Base-by-base conservation (phyloP, 1,140 invertebrate species). In the Pantala flavescens region DNA sequence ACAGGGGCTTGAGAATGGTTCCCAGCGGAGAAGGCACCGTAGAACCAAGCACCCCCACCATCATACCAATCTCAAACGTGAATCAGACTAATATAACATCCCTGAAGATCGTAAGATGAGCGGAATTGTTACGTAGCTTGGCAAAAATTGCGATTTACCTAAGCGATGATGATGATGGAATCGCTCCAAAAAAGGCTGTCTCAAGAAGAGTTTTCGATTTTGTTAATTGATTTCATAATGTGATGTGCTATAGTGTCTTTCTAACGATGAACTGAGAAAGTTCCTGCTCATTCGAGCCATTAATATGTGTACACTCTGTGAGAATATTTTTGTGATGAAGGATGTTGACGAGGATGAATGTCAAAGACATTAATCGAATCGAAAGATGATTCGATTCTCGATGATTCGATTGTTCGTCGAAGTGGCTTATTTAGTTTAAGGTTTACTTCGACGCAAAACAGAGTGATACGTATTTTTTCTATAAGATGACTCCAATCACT, bases 221-320 rank as follows among this genome's bases (percentile, higher is more conserved):
- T 12, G n/a, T 63, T 63, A 5, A 63, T 63, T 36, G 28, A 36
- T 36, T 36, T 36, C 28, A 36, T 3, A 63, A 12, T 63, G 49
- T 63, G 49, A 63, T 63, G 49, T 63, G 49, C 49, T 63, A 63
- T 63, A 19, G 49, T 63, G 49, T 63, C 49, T 63, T 63, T 63
- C 49, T 63, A 12, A 21, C 49, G n/a, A 63, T 63, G 49, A 63
- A 63, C 49, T 63, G 49, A 63, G 49, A 63, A 63, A 63, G 49
- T 63, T 63, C 49, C 49, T 63, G 49, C 49, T 63, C 49, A 3
- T 63, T 63, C n/a, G 49, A 63, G 49, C 49, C 49, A 63, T 63
- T 63, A 3, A 63, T 63, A 19, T 7, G 49, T 63, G 49, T 63
- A 14, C 49, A 63, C 49, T 63, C 49, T 63, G 49, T 63, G 49